phyloP scores from a whole-genome alignment of 2,888 invertebrate species.

The Ophion ellenae region DNA sequence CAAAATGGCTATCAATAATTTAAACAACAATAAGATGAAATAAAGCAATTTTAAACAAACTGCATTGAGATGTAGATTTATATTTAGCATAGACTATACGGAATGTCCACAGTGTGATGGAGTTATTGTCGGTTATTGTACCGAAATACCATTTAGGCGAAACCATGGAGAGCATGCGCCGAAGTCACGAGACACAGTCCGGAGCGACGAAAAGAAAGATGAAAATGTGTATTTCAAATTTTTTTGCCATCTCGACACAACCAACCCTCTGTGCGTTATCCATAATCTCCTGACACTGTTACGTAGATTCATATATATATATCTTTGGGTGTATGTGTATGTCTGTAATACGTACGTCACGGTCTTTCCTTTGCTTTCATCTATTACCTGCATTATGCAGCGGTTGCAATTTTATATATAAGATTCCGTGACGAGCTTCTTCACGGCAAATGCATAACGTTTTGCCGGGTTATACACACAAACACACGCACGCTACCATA shows the following conservation, averaged over 20 bases:
- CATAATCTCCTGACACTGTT: no score
- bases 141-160: no score
- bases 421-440: slow-evolving; percentile 67
- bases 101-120: no score
- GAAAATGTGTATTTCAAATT: slow-evolving; percentile 1
- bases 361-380: slow-evolving; percentile 20
- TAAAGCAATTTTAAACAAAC: no score
- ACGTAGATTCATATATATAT: no score
- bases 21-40: no score
- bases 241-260: not conserved
- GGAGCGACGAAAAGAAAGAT: not conserved
- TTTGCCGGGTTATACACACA: slow-evolving; percentile 13
- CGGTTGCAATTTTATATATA: slow-evolving; percentile 67
- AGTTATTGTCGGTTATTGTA: no score
- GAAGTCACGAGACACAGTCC: not conserved
- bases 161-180: no score
- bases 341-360: slow-evolving; percentile 20
- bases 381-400: slow-evolving; percentile 61
- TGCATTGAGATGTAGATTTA: no score
- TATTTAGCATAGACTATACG: no score
- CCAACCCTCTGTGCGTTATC: not conserved
- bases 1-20: no score
- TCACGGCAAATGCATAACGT: slow-evolving; percentile 19
- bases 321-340: not conserved
- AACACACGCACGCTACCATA: not conserved